Base-by-base conservation (phyloP, 2,888 invertebrate genomes). In the Saturnia pavonia region DNA sequence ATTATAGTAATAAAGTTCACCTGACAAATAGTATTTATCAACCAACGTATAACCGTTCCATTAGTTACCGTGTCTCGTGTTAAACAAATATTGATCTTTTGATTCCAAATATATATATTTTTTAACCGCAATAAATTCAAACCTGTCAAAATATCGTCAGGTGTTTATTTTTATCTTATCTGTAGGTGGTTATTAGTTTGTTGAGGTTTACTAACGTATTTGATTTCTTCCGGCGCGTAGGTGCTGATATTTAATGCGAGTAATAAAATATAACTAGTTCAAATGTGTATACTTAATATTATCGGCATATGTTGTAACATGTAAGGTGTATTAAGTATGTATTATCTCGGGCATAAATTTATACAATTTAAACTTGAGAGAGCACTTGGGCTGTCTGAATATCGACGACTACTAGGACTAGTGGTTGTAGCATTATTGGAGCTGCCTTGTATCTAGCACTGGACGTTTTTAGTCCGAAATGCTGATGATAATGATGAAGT, bases 21-120 rank as follows among this genome's bases (percentile, higher is more conserved):
- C 8, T 54, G 19, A 9, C 9, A 8, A 54, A 54, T n/a, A 54
- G 51, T n/a, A 48, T 48, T 48, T 51, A 57, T 57, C 57, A 57
- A 57, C 25, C 11, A 25, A 57, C 16, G 22, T 14, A 8, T 57
- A 60, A 60, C 54, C 34, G 73, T 73, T 75, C 74, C 72, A 74
- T 72, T 74, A 70, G 68, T 73, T 74, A 68, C 69, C 71, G 74
- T 68, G 68, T 74, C 72, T 72, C 71, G 72, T 22, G 60, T 54
- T 71, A 40, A 54, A 70, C 69, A 74, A 78, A 78, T 71, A 76
- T 74, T 69, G 34, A 75, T 75, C 80, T 74, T 80, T 78, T 74
- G 72, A 71, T 71, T 72, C 65, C 22, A 45, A 67, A 57, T 73
- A 72, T 76, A 73, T 71, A 68, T 54, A n/a, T 54, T n/a, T 51